Evolutionary conservation across 2,888 invertebrate species (phyloP).

Genomic region (Trichopria drosophilae): DNA sequence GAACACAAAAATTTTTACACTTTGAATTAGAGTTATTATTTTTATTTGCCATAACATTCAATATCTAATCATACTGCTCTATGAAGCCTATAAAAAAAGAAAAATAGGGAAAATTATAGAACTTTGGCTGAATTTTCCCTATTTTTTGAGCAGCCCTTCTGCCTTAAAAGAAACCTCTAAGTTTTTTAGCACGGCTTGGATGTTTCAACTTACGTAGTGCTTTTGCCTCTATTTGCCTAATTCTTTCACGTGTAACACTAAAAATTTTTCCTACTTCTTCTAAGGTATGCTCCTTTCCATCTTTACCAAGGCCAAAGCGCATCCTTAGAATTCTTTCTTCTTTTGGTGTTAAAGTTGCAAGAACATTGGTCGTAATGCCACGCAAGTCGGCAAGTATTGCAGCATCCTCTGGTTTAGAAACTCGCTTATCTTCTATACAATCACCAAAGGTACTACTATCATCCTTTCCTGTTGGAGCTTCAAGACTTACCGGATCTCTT

Average conservation of each 20-base stretch:
- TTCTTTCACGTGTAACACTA: constrained; percentile 16
- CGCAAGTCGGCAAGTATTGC: constrained; percentile 18
- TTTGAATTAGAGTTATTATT: constrained; percentile 16
- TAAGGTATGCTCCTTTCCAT: constrained; percentile 17
- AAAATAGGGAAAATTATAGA: constrained; percentile 14
- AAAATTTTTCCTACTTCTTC: constrained; percentile 18
- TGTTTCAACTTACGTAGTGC: constrained; percentile 14
- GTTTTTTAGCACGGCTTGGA: constrained; percentile 11
- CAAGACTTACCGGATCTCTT: constrained; percentile 21
- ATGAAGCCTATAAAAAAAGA: constrained; percentile 11
- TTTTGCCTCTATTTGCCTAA: constrained; percentile 18
- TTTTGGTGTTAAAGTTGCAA: constrained; percentile 18
- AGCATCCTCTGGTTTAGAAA: constrained; percentile 15
- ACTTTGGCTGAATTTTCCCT: constrained; percentile 11
- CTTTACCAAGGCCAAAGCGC: constrained; percentile 18
- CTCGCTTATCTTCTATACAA: constrained; percentile 22
- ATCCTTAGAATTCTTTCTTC: constrained; percentile 20
- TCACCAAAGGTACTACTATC: constrained; percentile 21
- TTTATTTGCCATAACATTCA: constrained; percentile 16
- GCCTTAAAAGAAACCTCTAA: constrained; percentile 18
- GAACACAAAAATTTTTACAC: constrained; percentile 16
- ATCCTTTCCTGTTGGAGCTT: constrained; percentile 20
- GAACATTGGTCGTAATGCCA: constrained; percentile 17
- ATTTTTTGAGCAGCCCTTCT: constrained; percentile 15
- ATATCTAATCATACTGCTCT: constrained; percentile 9